Evolutionary conservation across 1,140 invertebrate species (phyloP), one percentile per base, ranked within the genome.

Genomic region (Scylla paramamosain): DNA sequence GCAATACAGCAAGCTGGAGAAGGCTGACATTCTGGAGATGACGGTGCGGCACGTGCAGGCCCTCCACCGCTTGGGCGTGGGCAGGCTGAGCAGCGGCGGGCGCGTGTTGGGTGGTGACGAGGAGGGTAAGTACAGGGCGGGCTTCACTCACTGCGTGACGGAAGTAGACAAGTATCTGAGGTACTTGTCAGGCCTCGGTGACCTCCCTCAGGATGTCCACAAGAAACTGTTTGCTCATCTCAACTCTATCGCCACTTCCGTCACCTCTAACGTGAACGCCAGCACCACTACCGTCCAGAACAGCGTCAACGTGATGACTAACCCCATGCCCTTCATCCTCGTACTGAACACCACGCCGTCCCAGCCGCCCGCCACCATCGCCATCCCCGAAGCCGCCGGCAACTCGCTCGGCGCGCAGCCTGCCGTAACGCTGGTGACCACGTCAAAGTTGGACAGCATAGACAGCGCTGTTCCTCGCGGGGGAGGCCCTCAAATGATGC

Each of bases 1-100:
- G n/a, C 87, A 46, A 25, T 94, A 95, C 92, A 96, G 93, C 91
- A 92, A 88, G 59, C 52, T 95, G 32, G 94, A 95, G 52, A 95
- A 95, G 84, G 94, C 94, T 4, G 94, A 95, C 84, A 95, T 95
- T 32, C 91, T 95, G 91, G 94, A 95, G 52, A 95, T 95, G 94
- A 95, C 94, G 84, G 94, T 95, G 12, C 46, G 91, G 0, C 94
- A 95, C 52, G 91, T 95, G 28, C 94, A 95, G 86, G 84, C 91
- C 10, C 52, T 95, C 12, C 94, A 95, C 84, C 82, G 94, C 7
- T 84, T 92, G 46, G 91, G 88, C 48, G 46, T 52, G n/a, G 89
- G 45, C 12, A 89, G 89, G 0, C 28, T 87, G 25, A 12, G 20
- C 31, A 28, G n/a, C 77, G 48, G 93, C 59, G 67, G 67, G 7